These are phyloP conservation scores for Strigamia crassipes DNA, from an alignment of 2,888 invertebrate genomes.

Conservation along the genomic window DNA sequence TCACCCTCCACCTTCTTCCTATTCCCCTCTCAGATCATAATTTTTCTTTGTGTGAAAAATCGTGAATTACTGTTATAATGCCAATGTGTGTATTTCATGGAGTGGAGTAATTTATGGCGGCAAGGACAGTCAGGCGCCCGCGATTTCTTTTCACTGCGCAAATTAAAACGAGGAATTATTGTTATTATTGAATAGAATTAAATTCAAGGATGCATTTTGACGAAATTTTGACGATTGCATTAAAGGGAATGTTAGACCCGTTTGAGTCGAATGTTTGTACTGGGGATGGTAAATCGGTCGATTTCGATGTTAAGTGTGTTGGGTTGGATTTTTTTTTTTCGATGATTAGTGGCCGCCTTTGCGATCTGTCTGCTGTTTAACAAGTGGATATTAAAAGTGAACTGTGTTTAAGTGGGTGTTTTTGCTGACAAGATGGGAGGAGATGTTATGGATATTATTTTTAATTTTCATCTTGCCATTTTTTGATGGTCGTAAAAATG, in stretches of 20 bases:
- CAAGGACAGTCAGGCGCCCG: not conserved
- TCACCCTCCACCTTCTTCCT: not conserved
- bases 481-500: not conserved
- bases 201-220: no score
- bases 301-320: not conserved
- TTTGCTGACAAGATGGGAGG: not conserved
- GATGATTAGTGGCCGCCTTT: not conserved
- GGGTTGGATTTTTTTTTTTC: not conserved
- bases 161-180: no score
- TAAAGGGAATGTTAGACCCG: no score
- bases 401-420: not conserved
- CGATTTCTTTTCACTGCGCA: not conserved
- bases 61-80: not conserved
- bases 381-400: not conserved
- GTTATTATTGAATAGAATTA: no score
- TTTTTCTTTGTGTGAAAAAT: not conserved
- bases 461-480: not conserved
- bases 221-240: no score
- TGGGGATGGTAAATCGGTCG: no score
- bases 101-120: not conserved
- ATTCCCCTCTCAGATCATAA: not conserved
- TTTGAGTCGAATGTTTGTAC: no score
- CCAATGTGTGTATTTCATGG: not conserved
- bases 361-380: not conserved
- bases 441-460: not conserved